A percentile compares a stretch with the other conserved stretches of the same genome.
Evolutionary conservation across 53 echinoderm and acorn worm genomes (phyloP).

Genomic region (Echinometra lucunter): DNA sequence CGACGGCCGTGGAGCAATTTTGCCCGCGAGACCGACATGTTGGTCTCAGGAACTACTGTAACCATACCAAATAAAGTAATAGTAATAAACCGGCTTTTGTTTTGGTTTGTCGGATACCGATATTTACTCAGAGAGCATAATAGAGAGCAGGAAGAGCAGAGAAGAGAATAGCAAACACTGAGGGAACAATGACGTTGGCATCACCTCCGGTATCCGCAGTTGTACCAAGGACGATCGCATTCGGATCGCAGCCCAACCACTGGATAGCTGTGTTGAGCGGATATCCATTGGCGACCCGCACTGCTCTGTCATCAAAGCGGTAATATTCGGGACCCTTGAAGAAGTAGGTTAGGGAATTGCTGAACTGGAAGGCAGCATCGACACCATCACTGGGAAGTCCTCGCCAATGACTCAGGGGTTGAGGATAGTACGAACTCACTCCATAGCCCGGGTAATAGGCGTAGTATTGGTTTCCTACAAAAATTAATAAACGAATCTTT

Average conservation of each 20-base stretch:
- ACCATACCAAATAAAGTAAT: too few species aligned
- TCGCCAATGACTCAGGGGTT: conserved; percentile 76
- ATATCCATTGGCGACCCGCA: conserved; percentile 62
- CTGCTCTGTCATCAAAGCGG: conserved; percentile 67
- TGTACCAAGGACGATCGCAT: not conserved
- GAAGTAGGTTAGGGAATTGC: conserved; percentile 84
- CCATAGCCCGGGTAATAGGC: conserved; percentile 53
- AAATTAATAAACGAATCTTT: not conserved
- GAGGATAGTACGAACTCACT: conserved; percentile 78
- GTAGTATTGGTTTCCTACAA: conserved; percentile 87
- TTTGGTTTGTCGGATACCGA: not conserved
- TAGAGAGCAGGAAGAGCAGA: conserved; percentile 9
- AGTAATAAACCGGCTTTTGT: too few species aligned
- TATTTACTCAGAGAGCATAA: not conserved
- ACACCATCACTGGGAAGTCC: conserved; percentile 69
- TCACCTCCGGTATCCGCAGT: not conserved
- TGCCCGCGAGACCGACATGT: too few species aligned
- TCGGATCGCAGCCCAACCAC: conserved; percentile 82
- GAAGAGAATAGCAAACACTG: not conserved
- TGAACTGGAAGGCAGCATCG: conserved; percentile 79
- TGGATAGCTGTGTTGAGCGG: conserved; percentile 71
- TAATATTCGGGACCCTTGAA: conserved; percentile 86
- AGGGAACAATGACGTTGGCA: not conserved
- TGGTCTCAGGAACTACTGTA: too few species aligned
- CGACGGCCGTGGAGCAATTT: too few species aligned